A percentile compares a stretch with the other conserved stretches of the same genome.
Conservation (phyloP, 2,888 invertebrate species). For the Chesias legatella region DNA sequence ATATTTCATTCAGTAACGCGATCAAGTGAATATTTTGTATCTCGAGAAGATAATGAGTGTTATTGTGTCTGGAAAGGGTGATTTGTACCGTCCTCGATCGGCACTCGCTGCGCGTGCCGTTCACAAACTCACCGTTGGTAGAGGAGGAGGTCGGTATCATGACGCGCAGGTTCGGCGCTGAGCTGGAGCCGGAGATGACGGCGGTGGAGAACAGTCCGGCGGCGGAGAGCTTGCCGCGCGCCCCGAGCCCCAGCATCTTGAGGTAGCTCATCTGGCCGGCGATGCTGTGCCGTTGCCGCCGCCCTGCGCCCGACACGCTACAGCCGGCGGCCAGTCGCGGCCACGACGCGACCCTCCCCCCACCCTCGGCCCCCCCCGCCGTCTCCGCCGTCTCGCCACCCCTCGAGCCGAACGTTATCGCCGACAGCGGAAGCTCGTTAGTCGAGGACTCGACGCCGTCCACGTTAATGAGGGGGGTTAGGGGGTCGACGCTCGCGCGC, state of each 20-base stretch:
- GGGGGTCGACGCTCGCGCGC: slow-evolving; percentile 45
- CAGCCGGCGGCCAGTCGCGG: slow-evolving; percentile 44
- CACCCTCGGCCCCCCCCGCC: slow-evolving; percentile 38
- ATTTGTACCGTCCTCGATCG: no score
- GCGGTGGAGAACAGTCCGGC: slow-evolving; percentile 97
- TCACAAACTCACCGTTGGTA: slow-evolving; percentile 83
- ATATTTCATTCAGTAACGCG: no score
- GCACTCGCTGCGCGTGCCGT: not conserved
- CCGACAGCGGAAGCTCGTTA: slow-evolving; percentile 84
- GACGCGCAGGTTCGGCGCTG: slow-evolving; percentile 93
- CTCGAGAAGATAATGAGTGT: no score
- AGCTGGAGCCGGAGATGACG: slow-evolving; percentile 96
- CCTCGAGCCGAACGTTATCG: slow-evolving; percentile 69
- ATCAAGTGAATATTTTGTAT: no score
- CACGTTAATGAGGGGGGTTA: slow-evolving; percentile 63
- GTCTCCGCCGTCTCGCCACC: slow-evolving; percentile 34
- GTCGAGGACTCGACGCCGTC: slow-evolving; percentile 81
- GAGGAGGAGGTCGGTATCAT: slow-evolving; percentile 89
- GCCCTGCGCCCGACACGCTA: slow-evolving; percentile 80
- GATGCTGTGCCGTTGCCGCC: slow-evolving; percentile 97
- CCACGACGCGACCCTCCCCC: slow-evolving; percentile 45
- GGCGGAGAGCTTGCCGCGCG: slow-evolving; percentile 82
- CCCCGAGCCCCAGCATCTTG: slow-evolving; percentile 91
- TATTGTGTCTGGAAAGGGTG: no score
- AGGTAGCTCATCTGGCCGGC: slow-evolving; percentile 97